phyloP scores from a whole-genome alignment of 2,797 vertebrate species.

The Pseudotriccus pelzelni region DNA sequence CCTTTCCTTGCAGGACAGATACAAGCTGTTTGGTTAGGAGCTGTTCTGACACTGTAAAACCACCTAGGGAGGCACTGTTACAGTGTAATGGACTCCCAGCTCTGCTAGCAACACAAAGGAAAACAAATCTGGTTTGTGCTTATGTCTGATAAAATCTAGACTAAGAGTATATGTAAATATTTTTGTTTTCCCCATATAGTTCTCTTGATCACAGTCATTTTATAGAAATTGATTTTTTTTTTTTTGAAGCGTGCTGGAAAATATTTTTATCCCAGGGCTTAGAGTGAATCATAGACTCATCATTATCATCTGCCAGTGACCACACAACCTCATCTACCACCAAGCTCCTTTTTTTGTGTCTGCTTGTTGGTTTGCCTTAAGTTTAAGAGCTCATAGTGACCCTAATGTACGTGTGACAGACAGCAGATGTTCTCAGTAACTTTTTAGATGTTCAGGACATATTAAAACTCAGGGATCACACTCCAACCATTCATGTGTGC shows the following conservation, averaged over 20 bases:
- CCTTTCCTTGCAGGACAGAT: neutral
- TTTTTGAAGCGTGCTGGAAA: neutral
- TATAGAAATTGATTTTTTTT: neutral
- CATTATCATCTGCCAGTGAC: neutral
- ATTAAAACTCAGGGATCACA: neutral
- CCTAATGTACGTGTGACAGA: neutral
- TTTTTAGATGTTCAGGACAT: neutral
- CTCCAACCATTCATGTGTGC: neutral
- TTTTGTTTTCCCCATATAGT: neutral
- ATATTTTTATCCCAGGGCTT: neutral
- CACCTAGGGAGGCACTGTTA: neutral
- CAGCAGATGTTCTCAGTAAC: neutral
- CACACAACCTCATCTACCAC: neutral
- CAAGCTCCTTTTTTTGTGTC: neutral
- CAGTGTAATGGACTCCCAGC: neutral
- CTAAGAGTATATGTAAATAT: neutral
- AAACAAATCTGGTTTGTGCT: neutral
- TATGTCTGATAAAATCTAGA: neutral
- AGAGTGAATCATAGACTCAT: neutral
- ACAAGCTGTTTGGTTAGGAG: neutral
- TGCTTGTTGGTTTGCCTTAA: neutral
- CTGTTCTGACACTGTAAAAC: neutral
- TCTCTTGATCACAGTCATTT: neutral
- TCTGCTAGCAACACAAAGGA: neutral
- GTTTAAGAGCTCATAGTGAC: neutral